Evolutionary conservation across 1,140 invertebrate genomes (phyloP), one percentile per base, ranked within the genome.

Genomic region (Leucophenga varia): DNA sequence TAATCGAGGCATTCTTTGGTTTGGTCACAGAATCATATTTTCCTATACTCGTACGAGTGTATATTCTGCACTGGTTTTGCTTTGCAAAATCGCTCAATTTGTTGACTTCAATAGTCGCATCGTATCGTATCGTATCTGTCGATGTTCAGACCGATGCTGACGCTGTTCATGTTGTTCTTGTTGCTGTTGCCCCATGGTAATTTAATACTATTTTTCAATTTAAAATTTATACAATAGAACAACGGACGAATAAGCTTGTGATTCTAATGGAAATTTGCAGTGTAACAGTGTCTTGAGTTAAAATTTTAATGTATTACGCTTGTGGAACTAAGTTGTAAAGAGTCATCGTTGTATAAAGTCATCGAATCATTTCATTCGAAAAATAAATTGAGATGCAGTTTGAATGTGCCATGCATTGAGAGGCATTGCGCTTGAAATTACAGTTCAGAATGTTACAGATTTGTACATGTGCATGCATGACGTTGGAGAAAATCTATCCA

Each of bases 191-290:
- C 10, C 25, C 16, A 13, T 20, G 40, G 61, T 64, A 64, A 64
- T 67, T 67, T 43, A 59, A 63, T 63, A 67, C 51, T 54, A 67
- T 68, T 67, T 67, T 68, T 63, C 63, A 67, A 59, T 63, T 49
- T 61, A 16, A 55, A 47, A 44, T 42, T 39, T n/a, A 44, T 6
- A 47, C 31, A 34, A 38, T 22, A 14, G 31, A 6, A 25, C 10
- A 5, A 25, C n/a, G 6, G 13, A 34, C n/a, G 31, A 6, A 34
- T 34, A 9, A 13, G 4, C 22, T 17, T 12, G 7, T 21, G 38
- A 47, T 51, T 51, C 41, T 40, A 35, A 47, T 46, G 48, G 55
- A 47, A 46, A 56, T 12, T 9, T 30, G n/a, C 39, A 32, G 25
- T 18, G 20, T 12, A 36, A 39, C 41, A 49, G n/a, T n/a, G n/a